Evolutionary conservation across 1,140 invertebrate species (phyloP), one percentile per base, ranked within the genome.

Genomic region (Orchestia grillus): DNA sequence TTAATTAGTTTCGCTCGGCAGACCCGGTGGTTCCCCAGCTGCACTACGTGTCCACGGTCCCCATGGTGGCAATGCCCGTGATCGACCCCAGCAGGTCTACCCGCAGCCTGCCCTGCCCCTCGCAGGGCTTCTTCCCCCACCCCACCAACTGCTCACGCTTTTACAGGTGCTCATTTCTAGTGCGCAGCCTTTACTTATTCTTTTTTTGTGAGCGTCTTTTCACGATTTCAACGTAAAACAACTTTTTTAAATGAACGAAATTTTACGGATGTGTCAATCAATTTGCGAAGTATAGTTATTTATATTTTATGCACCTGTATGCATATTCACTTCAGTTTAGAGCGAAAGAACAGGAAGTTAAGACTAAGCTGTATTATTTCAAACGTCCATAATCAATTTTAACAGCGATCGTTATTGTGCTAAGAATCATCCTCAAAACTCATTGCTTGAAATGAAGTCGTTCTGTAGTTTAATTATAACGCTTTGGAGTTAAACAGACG

Each of bases 21-120:
- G 92, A 45, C 44, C 92, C 92, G 11, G 36, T 94, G 44, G 92
- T 47, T 6, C 92, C 92, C 11, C 92, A 94, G 44, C 16, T 94
- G 36, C 47, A 94, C 92, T 45, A 94, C 44, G 92, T 94, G 36
- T 94, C 43, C 44, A 44, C 92, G 1, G 47, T 16, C 40, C 92
- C 92, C 6, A 45, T 94, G 92, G 92, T 94, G 28, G 92, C 92
- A 19, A 47, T 45, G 23, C 92, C 92, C 43, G 92, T 94, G 16
- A 15, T 47, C 8, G 92, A 94, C 92, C 92, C 41, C 15, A 28
- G 8, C 44, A 44, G 44, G 44, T 44, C 92, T 40, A n/a, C 43
- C 36, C 41, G 41, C 6, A 45, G 41, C 11, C 44, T 96, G 96
- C 96, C 87, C 41, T 95, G 91, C 45, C 91, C 45, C 53, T 94